Base-by-base conservation (phyloP, 2,113 vertebrate species). In the Lepus americanus region DNA sequence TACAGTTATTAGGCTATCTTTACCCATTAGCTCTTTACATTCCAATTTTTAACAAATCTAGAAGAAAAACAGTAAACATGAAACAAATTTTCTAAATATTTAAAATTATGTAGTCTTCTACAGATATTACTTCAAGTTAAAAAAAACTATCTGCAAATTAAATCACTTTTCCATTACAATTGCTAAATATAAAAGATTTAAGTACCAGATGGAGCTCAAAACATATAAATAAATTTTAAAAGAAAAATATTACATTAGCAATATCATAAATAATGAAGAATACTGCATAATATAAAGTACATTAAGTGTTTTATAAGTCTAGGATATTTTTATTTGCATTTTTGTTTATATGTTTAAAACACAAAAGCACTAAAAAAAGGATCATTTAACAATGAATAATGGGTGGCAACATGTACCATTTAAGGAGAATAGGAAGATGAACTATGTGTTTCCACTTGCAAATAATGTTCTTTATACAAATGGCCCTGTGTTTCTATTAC, bases 401-500 rank as follows among this genome's bases (percentile, higher is more conserved):
- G 81, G 39, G 84, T 44, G 27, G 29, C 27, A 95, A 14, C 7
- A 55, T 23, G 9, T 79, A 44, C 80, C 70, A 90, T 81, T 87
- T 89, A 89, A 92, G 17, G 20, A 93, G 76, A 89, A 91, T 95
- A 94, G 33, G n/a, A 87, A 96, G 49, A 93, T 6, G 13, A 29
- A 89, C 55, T 78, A 66, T 12, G 6, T 53, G 1, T 11, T 93
- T 93, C 70, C 31, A 69, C 78, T 83, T 92, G 79, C 53, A 96
- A 96, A 94, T 69, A 92, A 91, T 59, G 25, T 89, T 96, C 73
- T 89, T 95, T 94, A 84, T 83, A 83, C 80, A 97, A 96, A 77
- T 16, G 83, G 44, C 73, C 36, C 23, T 87, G 31, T 88, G 80
- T 89, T 97, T 95, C 67, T 59, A 87, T 88, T 89, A 94, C 78